A percentile compares a stretch with the other conserved stretches of the same genome.
Evolutionary conservation across 2,113 vertebrate genomes (phyloP).

Genomic region (Galeopterus variegatus): DNA sequence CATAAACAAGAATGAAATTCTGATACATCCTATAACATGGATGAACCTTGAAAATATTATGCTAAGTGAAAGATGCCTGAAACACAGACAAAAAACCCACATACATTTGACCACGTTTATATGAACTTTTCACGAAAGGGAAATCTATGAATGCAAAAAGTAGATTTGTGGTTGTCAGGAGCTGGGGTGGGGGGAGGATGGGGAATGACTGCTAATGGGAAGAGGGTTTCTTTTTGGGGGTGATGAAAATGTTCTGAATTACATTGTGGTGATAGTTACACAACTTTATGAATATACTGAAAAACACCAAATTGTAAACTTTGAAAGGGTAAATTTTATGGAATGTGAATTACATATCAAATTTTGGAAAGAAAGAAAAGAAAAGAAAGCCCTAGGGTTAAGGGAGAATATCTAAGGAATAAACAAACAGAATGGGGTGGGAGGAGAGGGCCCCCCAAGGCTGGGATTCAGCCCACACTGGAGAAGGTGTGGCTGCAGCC

Average conservation of each 20-base stretch:
- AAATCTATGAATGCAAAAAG: neutral
- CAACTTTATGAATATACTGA: slow-evolving; percentile 17
- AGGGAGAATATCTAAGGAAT: neutral
- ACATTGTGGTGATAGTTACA: neutral
- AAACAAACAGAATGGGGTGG: neutral
- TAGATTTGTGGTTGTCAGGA: neutral
- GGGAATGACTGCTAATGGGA: neutral
- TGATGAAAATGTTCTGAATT: neutral
- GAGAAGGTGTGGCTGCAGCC: neutral
- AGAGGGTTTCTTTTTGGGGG: neutral
- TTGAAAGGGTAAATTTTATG: slow-evolving; percentile 40
- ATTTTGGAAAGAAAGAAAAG: neutral
- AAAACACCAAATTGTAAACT: neutral
- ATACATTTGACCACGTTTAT: neutral
- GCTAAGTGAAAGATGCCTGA: neutral
- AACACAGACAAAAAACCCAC: neutral
- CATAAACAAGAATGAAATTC: neutral
- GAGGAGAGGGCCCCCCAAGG: neutral
- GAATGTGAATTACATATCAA: neutral
- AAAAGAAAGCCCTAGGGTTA: neutral
- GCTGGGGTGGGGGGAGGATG: neutral
- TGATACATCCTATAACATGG: neutral
- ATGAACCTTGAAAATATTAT: neutral
- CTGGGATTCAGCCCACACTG: neutral
- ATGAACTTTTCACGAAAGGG: neutral